These are phyloP conservation scores for Cebidichthys violaceus DNA, from an alignment of 2,113 vertebrate genomes.

Conservation along the genomic window DNA sequence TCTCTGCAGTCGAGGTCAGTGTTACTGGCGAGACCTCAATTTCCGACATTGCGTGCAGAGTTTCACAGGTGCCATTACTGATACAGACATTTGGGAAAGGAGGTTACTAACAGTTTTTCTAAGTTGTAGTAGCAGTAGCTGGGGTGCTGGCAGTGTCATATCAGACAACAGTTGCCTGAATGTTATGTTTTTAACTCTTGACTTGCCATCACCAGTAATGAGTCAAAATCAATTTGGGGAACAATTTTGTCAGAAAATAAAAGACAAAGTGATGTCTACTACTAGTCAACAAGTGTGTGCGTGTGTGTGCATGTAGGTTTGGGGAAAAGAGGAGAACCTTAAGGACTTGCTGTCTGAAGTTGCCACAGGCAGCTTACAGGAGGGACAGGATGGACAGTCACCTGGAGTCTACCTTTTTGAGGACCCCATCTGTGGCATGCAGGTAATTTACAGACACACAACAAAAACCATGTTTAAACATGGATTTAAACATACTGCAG, in stretches of 20 bases:
- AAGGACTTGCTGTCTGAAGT: conserved; percentile 96
- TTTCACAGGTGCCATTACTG: neutral
- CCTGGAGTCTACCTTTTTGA: conserved; percentile 98
- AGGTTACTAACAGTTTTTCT: neutral
- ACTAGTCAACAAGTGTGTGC: neutral
- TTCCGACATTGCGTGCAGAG: conserved; percentile 6
- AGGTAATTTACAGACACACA: conserved; percentile 82
- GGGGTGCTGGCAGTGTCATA: neutral
- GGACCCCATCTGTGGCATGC: conserved; percentile 98
- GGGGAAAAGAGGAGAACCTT: conserved; percentile 98
- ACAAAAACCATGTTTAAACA: neutral
- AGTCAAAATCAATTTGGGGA: neutral
- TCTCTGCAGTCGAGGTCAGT: conserved; percentile 95
- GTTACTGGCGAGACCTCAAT: conserved; percentile 15
- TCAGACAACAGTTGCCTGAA: neutral
- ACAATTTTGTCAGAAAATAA: neutral
- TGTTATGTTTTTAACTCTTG: neutral
- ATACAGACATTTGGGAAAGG: conserved; percentile 10
- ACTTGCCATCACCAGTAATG: neutral
- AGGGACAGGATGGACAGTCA: conserved; percentile 98
- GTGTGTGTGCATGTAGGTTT: conserved; percentile 73
- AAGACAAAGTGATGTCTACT: neutral
- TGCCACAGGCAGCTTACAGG: conserved; percentile 95
- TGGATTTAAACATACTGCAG: neutral
- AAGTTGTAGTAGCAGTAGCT: neutral